A percentile compares a stretch with the other conserved stretches of the same genome.
Conservation (phyloP, 2,113 vertebrate species). For the Gadus chalcogrammus region DNA sequence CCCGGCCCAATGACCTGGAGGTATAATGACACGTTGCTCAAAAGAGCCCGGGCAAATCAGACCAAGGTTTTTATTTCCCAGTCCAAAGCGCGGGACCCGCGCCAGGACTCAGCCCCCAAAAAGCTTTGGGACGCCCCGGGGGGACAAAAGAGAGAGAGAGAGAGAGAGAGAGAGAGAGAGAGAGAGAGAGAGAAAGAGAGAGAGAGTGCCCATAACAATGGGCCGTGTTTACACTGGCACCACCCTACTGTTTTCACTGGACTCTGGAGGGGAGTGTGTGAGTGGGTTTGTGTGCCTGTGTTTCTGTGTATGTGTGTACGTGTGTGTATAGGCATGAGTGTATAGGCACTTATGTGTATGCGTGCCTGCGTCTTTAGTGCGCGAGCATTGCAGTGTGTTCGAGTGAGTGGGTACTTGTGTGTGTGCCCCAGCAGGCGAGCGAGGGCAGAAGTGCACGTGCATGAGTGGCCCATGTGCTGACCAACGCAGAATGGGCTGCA, state of each 20-base stretch:
- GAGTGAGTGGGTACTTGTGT: not conserved
- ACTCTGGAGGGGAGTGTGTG: conserved; percentile 29
- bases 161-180: not conserved
- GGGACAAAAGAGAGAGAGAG: conserved; percentile 17
- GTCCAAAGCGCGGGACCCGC: conserved; percentile 7
- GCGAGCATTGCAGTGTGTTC: not conserved
- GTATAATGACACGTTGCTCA: conserved; percentile 53
- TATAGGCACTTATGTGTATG: not conserved
- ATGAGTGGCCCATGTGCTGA: not conserved
- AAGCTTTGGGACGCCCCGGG: conserved; percentile 6
- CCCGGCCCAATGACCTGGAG: conserved; percentile 34
- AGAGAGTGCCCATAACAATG: conserved; percentile 51
- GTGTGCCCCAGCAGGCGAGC: not conserved
- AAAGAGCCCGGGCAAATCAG: conserved; percentile 48
- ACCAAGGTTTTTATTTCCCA: conserved; percentile 46
- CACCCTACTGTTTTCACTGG: conserved; percentile 60
- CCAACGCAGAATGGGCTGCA: not conserved
- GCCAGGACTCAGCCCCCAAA: conserved; percentile 23
- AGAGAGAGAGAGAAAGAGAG: not conserved
- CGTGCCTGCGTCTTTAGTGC: not conserved
- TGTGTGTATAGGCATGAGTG: conserved; percentile 13
- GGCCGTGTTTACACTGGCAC: conserved; percentile 61
- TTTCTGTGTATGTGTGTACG: conserved; percentile 24
- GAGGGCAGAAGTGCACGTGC: conserved; percentile 1
- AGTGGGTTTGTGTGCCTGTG: conserved; percentile 22